Evolutionary conservation across 2,888 invertebrate genomes (phyloP), one percentile per base, ranked within the genome.

Genomic region (Sarcophaga subvicina): DNA sequence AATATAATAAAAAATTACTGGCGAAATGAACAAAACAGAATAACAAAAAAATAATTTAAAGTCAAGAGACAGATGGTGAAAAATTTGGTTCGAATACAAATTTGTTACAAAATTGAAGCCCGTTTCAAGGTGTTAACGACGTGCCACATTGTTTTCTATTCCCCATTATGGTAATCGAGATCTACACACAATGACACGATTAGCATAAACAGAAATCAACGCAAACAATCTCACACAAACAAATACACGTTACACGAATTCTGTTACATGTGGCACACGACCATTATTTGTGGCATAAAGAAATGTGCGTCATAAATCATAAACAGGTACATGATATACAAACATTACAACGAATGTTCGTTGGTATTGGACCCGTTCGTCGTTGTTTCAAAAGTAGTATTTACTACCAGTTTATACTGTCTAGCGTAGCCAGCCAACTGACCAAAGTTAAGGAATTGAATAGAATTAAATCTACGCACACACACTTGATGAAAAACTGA

Each of bases 301-400:
- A 82, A 80, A 85, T 80, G 80, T 80, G 85, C 85, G 76, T 76
- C 80, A 77, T 81, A 80, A 85, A 85, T 81, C 80, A 85, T 78
- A 80, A 78, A 73, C 78, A 83, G 78, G 73, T 78, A 77, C 71
- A 47, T 77, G 49, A 47, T 72, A 25, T 47, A 64, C 45, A 59
- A 59, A 72, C 45, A 45, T n/a, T 72, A 27, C 3, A 10, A 47
- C 72, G 47, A 54, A 54, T 54, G 17, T 17, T 12, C 17, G 12
- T 54, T 54, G 17, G 54, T 54, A 14, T 17, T 54, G 12, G 10
- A 54, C 17, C 14, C 54, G 54, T 54, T 54, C 17, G 17, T 54
- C 12, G 54, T 17, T 54, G 54, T 54, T 54, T 17, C 17, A 54
- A 12, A 17, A 5, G 12, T 54, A 4, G 54, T 54, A 54, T 54